These are phyloP conservation scores for Characodon lateralis DNA, from an alignment of 2,797 vertebrate genomes.

Conservation along the genomic window DNA sequence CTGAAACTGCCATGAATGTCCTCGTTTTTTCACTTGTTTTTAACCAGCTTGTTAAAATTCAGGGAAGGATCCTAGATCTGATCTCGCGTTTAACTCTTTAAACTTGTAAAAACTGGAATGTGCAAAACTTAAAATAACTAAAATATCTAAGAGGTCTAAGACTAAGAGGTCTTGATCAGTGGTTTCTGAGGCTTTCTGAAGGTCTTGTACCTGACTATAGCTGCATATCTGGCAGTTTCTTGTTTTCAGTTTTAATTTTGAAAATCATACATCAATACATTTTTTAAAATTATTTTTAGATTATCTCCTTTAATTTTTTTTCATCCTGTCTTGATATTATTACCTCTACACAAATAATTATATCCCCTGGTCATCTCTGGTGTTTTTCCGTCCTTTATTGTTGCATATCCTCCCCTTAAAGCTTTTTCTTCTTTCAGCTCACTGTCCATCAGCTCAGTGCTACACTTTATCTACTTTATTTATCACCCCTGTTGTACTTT, in stretches of 20 bases:
- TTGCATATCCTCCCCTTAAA: conserved; percentile 25
- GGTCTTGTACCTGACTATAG: not conserved
- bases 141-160: not conserved
- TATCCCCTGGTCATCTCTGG: not conserved
- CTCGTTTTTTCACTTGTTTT: too few species aligned
- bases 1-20: too few species aligned
- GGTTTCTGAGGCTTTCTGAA: not conserved
- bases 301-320: not conserved
- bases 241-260: not conserved
- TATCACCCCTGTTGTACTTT: not conserved
- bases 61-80: too few species aligned
- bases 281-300: not conserved
- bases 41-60: too few species aligned
- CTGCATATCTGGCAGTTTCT: not conserved
- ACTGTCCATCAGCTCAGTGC: conserved; percentile 4
- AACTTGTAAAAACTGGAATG: too few species aligned
- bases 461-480: not conserved
- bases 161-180: not conserved
- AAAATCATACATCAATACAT: not conserved
- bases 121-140: too few species aligned
- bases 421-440: conserved; percentile 4
- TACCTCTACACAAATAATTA: not conserved
- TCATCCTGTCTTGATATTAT: too few species aligned
- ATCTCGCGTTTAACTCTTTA: too few species aligned
- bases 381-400: conserved; percentile 3